Percentiles rank a stretch among this genome's conserved stretches.
Evolutionary conservation across 2,797 vertebrate genomes (phyloP).

Genomic region (Lepilemur ruficaudatus): DNA sequence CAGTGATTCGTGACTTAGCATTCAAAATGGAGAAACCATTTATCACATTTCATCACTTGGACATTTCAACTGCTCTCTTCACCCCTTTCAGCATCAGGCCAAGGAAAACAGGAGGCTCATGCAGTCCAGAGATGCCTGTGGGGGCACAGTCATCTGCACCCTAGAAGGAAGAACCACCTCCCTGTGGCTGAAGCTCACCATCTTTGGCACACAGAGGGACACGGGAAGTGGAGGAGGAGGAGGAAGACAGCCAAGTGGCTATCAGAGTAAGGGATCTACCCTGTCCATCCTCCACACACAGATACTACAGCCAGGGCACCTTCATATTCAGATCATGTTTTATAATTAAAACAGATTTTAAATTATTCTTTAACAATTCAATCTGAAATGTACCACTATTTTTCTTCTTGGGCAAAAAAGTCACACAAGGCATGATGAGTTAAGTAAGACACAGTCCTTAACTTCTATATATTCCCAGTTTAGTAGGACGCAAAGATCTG

Average conservation of each 20-base stretch:
- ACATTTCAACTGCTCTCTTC: background rate
- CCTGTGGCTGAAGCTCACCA: background rate
- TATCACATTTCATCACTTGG: background rate
- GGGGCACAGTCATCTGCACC: background rate
- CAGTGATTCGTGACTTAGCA: background rate
- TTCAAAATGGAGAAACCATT: background rate
- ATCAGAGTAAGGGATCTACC: background rate
- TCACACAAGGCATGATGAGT: background rate
- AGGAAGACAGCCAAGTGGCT: background rate
- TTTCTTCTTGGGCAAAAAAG: background rate
- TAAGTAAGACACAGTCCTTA: background rate
- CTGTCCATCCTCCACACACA: no score
- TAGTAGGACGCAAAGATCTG: background rate
- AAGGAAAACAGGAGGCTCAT: background rate
- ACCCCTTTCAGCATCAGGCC: background rate
- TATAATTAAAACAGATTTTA: slow-evolving; percentile 2
- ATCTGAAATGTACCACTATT: background rate
- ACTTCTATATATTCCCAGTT: background rate
- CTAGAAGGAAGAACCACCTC: background rate
- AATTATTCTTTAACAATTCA: background rate
- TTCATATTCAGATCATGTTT: background rate
- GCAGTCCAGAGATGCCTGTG: background rate
- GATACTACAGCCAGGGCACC: background rate
- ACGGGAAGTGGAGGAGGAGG: background rate
- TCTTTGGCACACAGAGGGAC: background rate